Evolutionary conservation across 2,113 vertebrate species (phyloP), one percentile per base, ranked within the genome.

Genomic region (Xyrauchen texanus): DNA sequence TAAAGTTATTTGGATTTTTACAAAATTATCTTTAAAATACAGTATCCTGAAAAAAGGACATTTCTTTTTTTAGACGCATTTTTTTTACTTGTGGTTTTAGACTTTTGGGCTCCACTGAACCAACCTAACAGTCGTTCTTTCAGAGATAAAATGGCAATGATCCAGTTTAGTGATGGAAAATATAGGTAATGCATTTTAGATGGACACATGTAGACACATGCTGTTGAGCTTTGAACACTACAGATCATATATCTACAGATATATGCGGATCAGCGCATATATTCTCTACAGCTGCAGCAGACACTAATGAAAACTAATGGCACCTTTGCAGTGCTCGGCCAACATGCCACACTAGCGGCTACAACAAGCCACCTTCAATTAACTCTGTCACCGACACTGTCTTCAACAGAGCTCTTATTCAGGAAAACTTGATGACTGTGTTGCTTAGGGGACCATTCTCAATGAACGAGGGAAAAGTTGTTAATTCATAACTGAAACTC

Each of bases 241-340:
- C n/a, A 67, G 34, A 68, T 72, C n/a, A n/a, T n/a, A n/a, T n/a
- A n/a, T n/a, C n/a, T n/a, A n/a, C n/a, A n/a, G n/a, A n/a, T n/a
- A n/a, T n/a, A n/a, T n/a, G 6, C n/a, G 21, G 55, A 64, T 65
- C 44, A 61, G 46, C 53, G 16, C 13, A 21, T 47, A 57, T 12
- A 55, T 62, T 47, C 16, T 49, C 62, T 12, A 13, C 61, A 68
- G 71, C 72, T 9, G 15, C 63, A 21, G 49, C 11, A 72, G 70
- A 82, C 65, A 6, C 79, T 81, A 85, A 83, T 85, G 79, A 83
- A 83, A 81, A 58, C 81, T 83, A 78, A 83, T 76, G 81, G 71
- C 64, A 62, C 74, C 21, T 34, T 34, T 34, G 21, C 21, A 34
- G 21, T 3, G 21, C 1, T 34, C 21, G 21, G 21, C 21, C 7